Evolutionary conservation across 2,888 invertebrate species (phyloP).

Genomic region (Lasioglossum villosulum): DNA sequence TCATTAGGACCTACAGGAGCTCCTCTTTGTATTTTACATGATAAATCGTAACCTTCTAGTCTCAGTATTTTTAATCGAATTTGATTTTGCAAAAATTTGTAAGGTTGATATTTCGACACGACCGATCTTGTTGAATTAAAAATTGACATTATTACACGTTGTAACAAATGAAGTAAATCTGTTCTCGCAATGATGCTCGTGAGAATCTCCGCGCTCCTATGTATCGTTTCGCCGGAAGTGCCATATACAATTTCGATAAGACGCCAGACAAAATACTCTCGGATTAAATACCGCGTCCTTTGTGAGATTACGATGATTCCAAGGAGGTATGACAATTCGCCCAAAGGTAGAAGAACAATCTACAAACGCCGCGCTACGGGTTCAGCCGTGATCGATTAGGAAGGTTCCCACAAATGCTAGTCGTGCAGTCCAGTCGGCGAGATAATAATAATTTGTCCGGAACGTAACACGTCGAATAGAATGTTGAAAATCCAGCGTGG

Average conservation of each 20-base stretch:
- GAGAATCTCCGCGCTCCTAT: background rate
- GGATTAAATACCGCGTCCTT: background rate
- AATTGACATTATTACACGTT: background rate
- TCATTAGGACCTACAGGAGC: background rate
- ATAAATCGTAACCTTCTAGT: background rate
- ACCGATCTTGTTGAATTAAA: background rate
- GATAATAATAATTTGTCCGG: background rate
- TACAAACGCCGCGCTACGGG: background rate
- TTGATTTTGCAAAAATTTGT: background rate
- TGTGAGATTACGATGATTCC: background rate
- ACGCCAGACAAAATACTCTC: background rate
- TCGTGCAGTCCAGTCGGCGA: background rate
- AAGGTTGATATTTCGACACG: background rate
- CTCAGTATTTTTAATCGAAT: background rate
- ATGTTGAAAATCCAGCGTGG: constrained; percentile 11
- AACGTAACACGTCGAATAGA: constrained; percentile 8
- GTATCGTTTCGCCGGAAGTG: background rate
- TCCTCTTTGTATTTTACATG: background rate
- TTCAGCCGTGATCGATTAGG: background rate
- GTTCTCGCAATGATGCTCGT: background rate
- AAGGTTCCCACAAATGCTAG: background rate
- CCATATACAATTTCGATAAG: background rate
- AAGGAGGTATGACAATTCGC: background rate
- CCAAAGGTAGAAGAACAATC: background rate
- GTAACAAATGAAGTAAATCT: background rate